These are phyloP conservation scores for Scomber colias DNA, from an alignment of 2,113 vertebrate species.

Conservation along the genomic window DNA sequence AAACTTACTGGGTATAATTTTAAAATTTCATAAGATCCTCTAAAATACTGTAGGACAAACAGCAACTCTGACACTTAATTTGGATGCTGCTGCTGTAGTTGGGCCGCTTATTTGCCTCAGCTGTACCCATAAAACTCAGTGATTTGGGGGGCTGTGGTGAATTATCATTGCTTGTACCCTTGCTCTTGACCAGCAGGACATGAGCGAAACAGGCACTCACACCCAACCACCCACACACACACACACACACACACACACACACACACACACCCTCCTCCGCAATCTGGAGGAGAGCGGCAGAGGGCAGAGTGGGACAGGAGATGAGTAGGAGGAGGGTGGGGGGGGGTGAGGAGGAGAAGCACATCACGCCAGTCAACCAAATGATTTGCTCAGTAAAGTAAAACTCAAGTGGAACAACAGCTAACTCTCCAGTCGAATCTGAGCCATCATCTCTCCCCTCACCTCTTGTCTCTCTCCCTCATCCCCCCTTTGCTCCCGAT, in stretches of 20 bases:
- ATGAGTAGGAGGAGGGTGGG: conserved; percentile 45
- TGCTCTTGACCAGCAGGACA: conserved; percentile 54
- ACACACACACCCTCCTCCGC: conserved; percentile 5
- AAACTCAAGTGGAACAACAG: conserved; percentile 76
- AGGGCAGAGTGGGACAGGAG: conserved; percentile 59
- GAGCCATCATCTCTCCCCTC: conserved; percentile 55
- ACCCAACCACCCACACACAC: neutral
- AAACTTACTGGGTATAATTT: conserved; percentile 38
- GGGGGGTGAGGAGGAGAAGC: conserved; percentile 1
- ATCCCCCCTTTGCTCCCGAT: conserved; percentile 53
- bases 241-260: neutral
- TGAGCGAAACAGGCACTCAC: conserved; percentile 23
- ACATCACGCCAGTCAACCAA: conserved; percentile 74
- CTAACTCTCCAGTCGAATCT: conserved; percentile 57
- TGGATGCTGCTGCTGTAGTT: conserved; percentile 37
- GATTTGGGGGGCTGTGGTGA: conserved; percentile 35
- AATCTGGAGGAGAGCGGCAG: conserved; percentile 37
- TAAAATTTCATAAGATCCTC: conserved; percentile 53
- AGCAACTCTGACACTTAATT: conserved; percentile 27
- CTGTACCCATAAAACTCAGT: conserved; percentile 47
- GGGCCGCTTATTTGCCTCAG: conserved; percentile 39
- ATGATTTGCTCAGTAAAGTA: conserved; percentile 81
- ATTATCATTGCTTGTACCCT: conserved; percentile 46
- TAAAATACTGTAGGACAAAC: conserved; percentile 46
- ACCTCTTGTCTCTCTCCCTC: conserved; percentile 28